Evolutionary conservation across 2,113 vertebrate species (phyloP).

Genomic region (Paracanthobrama guichenoti): DNA sequence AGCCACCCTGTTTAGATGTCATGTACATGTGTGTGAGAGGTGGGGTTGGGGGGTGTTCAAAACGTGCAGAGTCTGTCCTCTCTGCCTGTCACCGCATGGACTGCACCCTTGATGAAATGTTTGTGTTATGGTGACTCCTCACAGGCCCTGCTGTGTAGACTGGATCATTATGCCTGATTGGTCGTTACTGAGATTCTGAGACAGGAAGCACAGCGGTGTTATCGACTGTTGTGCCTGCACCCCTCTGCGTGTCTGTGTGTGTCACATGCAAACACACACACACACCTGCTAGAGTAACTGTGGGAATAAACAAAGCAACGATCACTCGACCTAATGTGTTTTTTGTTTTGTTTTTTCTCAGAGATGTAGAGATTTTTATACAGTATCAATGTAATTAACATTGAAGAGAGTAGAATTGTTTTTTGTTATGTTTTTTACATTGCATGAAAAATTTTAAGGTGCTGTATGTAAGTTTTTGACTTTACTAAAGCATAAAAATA

Average conservation of each 20-base stretch:
- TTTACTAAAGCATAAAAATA: too few relatives aligned
- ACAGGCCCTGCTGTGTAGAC: slow-evolving; percentile 23
- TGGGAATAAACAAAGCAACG: background rate
- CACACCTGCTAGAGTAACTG: background rate
- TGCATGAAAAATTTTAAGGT: background rate
- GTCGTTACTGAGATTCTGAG: slow-evolving; percentile 32
- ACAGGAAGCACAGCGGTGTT: slow-evolving; percentile 38
- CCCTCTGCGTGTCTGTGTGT: slow-evolving; percentile 27
- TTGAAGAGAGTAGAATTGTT: background rate
- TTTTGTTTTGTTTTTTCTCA: background rate
- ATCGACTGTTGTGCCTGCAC: slow-evolving; percentile 40
- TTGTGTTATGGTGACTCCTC: slow-evolving; percentile 16
- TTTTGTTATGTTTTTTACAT: background rate
- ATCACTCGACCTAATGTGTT: background rate
- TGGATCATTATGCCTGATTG: slow-evolving; percentile 43
- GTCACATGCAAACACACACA: slow-evolving; percentile 35
- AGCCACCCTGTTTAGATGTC: background rate
- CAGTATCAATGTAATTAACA: background rate
- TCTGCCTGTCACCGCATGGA: background rate
- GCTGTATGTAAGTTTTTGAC: too few relatives aligned
- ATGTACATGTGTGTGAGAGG: background rate
- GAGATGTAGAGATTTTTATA: background rate
- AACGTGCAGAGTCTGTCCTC: background rate
- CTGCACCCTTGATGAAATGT: slow-evolving; percentile 22
- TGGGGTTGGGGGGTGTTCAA: background rate